Percentiles rank a stretch among this genome's conserved stretches.
Evolutionary conservation across 2,797 vertebrate genomes (phyloP).

Genomic region (Thamnophis elegans): DNA sequence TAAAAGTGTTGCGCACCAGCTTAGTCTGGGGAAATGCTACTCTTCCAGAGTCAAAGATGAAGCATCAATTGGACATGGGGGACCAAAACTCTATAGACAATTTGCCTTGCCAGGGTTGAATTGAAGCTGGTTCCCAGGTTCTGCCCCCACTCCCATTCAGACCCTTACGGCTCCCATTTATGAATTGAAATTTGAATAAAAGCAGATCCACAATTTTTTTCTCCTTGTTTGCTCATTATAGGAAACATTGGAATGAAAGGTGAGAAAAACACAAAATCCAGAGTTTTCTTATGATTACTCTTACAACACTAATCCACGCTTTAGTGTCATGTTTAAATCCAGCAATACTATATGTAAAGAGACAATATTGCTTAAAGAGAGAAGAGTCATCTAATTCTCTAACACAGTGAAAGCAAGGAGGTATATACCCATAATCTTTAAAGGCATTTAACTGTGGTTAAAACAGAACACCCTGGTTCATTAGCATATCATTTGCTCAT

Average conservation of each 20-base stretch:
- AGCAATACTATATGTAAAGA: background rate
- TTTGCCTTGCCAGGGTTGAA: background rate
- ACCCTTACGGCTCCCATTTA: background rate
- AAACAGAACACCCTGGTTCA: constrained; percentile 34
- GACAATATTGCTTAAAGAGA: background rate
- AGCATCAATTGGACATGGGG: background rate
- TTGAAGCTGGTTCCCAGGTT: background rate
- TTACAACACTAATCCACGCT: background rate
- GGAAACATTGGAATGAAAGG: background rate
- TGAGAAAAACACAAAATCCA: background rate
- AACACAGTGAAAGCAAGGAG: constrained; percentile 5
- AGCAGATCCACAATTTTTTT: background rate
- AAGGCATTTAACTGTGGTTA: constrained; percentile 26
- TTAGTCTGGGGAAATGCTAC: background rate
- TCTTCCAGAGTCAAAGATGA: background rate
- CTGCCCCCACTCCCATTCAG: background rate
- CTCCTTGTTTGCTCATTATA: background rate
- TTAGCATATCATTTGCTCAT: constrained; percentile 43
- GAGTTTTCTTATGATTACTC: background rate
- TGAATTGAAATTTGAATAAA: background rate
- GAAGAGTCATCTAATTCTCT: background rate
- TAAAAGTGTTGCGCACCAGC: background rate
- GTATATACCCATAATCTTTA: background rate
- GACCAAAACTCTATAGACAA: background rate
- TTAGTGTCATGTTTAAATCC: background rate